Evolutionary conservation across 2,888 invertebrate genomes (phyloP), one percentile per base, ranked within the genome.

Genomic region (Palloptera scutellata): DNA sequence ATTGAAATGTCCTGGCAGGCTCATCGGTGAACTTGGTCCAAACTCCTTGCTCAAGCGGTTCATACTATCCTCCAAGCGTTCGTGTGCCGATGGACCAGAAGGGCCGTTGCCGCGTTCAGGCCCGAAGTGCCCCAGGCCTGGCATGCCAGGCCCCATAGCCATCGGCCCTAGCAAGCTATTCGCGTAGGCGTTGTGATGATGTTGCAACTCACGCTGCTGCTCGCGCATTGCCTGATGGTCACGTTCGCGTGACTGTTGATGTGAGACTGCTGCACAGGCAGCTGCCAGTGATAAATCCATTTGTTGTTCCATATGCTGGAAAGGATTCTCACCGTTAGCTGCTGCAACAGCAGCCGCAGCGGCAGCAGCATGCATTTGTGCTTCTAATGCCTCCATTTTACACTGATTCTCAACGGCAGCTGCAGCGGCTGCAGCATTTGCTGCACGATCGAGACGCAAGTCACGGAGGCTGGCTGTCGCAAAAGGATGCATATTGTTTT

Each of bases 301-400:
- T 70, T 85, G 85, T 55, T 85, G 86, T 68, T 85, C 85, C 80
- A 86, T 84, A 62, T 83, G 82, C 12, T 81, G 83, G 51, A 84
- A 83, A 1, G 84, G 81, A 76, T 81, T 82, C 41, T 83, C 84
- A 15, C 73, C 76, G 10, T 75, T 78, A 0, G 75, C 80, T 4
- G 79, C 81, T 1, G 81, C 82, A 9, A 81, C 78, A 0, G 76
- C 79, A 3, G 78, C 82, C 6, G 81, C 83, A 0, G 79, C 80
- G 0, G 83, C 83, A 0, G 82, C 83, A 0, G 83, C 84, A 61
- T 83, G 83, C 83, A 83, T 83, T 67, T 83, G 83, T 0, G 84
- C 84, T 65, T 83, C 83, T 20, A 82, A 64, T 0, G 78, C 80
- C 59, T 80, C 84, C 80, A 79, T 80, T 78, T 81, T 82, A 74